phyloP scores from a whole-genome alignment of 2,888 invertebrate species.

The Ophonus ardosiacus region DNA sequence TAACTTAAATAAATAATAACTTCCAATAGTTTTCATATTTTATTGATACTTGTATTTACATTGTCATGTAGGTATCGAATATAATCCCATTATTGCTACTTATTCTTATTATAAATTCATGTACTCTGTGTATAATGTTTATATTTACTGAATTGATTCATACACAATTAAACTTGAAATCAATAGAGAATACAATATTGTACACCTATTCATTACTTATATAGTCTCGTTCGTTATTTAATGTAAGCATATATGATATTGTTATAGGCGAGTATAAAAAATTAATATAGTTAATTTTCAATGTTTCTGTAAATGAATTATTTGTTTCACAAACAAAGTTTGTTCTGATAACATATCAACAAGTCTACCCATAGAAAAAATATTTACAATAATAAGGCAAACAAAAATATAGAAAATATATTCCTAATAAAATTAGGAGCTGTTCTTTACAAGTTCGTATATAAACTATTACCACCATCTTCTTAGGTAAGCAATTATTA shows the following conservation, averaged over 20 bases:
- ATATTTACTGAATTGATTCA: conserved; percentile 1
- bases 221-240: background rate
- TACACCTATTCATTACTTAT: conserved; percentile 2
- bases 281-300: background rate
- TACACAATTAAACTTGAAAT: conserved; percentile 13
- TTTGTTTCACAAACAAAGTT: background rate
- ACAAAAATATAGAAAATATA: background rate
- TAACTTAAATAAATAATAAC: too few relatives aligned
- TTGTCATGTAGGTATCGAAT: background rate
- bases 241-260: background rate
- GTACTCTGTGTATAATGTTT: background rate
- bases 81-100: conserved; percentile 1
- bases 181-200: background rate
- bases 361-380: background rate
- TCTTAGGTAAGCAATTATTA: too few relatives aligned
- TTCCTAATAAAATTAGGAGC: background rate
- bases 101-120: conserved; percentile 10
- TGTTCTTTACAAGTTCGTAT: background rate
- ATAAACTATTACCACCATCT: too few relatives aligned
- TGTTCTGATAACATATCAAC: background rate
- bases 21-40: background rate
- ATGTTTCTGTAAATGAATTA: background rate
- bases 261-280: background rate
- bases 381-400: background rate
- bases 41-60: background rate